These are phyloP conservation scores for Drosophila guanche DNA, from an alignment of 1,140 invertebrate species.

Conservation along the genomic window DNA sequence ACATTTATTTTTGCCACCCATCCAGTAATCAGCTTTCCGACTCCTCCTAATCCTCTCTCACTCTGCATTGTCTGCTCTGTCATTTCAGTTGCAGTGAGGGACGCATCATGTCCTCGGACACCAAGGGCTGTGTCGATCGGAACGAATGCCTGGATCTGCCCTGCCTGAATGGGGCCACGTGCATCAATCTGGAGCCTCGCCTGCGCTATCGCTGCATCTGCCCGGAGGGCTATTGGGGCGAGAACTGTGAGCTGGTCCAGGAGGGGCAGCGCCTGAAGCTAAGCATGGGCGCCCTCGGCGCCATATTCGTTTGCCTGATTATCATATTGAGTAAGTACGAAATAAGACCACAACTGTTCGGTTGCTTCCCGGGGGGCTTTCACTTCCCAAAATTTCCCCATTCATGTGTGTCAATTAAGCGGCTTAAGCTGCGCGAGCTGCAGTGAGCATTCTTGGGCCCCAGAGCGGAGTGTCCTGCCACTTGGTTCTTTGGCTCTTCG, in stretches of 20 bases:
- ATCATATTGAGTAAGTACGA: constrained; percentile 86
- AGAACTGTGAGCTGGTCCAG: constrained; percentile 87
- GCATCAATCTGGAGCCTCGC: constrained; percentile 85
- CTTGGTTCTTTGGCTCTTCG: neutral
- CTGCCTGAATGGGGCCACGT: constrained; percentile 86
- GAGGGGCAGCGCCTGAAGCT: constrained; percentile 87
- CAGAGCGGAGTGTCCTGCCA: neutral
- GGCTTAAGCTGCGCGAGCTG: constrained; percentile 53
- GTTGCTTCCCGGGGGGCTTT: neutral
- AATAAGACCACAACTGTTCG: neutral
- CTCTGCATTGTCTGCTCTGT: neutral
- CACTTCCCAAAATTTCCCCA: constrained; percentile 36
- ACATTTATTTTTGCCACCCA: too few relatives aligned
- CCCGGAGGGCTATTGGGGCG: constrained; percentile 87
- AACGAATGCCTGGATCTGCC: constrained; percentile 87
- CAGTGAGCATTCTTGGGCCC: constrained; percentile 18
- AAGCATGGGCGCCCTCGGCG: constrained; percentile 86
- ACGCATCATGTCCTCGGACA: constrained; percentile 85
- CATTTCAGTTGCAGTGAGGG: constrained; percentile 85
- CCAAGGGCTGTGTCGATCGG: constrained; percentile 86
- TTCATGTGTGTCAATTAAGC: constrained; percentile 74
- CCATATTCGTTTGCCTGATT: constrained; percentile 87
- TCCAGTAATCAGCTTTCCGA: constrained; percentile 24
- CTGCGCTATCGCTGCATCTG: constrained; percentile 85
- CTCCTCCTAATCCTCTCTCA: constrained; percentile 18